A percentile compares a stretch with the other conserved stretches of the same genome.
phyloP scores from a whole-genome alignment of 2,888 invertebrate species.

The Bombyx huttoni region DNA sequence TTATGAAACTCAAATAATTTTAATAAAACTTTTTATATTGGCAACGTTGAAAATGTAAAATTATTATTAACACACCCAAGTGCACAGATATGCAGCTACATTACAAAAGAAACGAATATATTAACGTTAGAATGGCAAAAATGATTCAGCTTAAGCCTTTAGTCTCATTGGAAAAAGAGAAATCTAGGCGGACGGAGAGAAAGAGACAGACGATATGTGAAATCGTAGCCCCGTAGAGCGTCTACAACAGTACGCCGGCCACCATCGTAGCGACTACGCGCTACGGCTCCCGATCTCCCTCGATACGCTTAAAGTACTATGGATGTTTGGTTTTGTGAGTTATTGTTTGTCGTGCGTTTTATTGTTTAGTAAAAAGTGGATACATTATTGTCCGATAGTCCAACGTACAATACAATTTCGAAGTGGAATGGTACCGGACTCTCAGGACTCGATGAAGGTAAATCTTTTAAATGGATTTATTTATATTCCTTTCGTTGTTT shows the following conservation, averaged over 20 bases:
- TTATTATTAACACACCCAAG: neutral
- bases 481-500: neutral
- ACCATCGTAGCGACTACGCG: slow-evolving; percentile 46
- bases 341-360: slow-evolving; percentile 15
- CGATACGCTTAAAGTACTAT: slow-evolving; percentile 7
- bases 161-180: slow-evolving; percentile 3
- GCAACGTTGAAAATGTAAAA: too few species aligned
- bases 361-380: slow-evolving; percentile 68
- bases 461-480: slow-evolving; percentile 5
- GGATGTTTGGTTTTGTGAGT: slow-evolving; percentile 1
- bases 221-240: slow-evolving; percentile 25
- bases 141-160: slow-evolving; percentile 48
- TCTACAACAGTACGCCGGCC: slow-evolving; percentile 50
- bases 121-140: slow-evolving; percentile 45
- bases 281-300: slow-evolving; percentile 10
- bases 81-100: neutral
- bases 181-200: neutral
- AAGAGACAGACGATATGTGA: slow-evolving; percentile 15
- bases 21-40: neutral
- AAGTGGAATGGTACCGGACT: slow-evolving; percentile 55
- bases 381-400: slow-evolving; percentile 53
- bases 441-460: slow-evolving; percentile 60
- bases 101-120: slow-evolving; percentile 13
- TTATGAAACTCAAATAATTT: neutral
- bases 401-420: slow-evolving; percentile 68